Percentiles rank a stretch among this genome's conserved stretches.
These are phyloP conservation scores for Helicoverpa zea DNA, from an alignment of 1,140 invertebrate species.

Conservation along the genomic window DNA sequence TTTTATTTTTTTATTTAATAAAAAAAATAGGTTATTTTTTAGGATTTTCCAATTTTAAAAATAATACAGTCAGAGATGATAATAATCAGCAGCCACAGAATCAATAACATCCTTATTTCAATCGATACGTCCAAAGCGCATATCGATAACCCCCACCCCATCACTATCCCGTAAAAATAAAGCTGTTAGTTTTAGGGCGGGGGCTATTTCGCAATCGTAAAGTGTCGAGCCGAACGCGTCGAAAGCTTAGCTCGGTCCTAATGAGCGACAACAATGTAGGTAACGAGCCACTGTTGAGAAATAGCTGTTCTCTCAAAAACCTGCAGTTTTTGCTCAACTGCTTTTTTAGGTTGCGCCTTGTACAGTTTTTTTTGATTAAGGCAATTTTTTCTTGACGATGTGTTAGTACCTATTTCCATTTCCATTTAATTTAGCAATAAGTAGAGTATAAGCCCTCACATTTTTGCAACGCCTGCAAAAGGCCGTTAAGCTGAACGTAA, in stretches of 20 bases:
- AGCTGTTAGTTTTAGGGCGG: slow-evolving; percentile 61
- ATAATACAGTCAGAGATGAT: too few relatives aligned
- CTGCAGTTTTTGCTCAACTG: background rate
- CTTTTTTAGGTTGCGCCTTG: slow-evolving; percentile 5
- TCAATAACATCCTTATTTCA: too few relatives aligned
- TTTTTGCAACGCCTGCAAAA: too few relatives aligned
- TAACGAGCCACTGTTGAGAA: slow-evolving; percentile 24
- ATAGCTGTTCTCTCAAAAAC: background rate
- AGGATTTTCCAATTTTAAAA: too few relatives aligned
- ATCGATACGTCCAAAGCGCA: background rate
- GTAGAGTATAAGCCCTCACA: too few relatives aligned
- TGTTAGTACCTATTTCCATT: background rate
- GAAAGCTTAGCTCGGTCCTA: slow-evolving; percentile 58
- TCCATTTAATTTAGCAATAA: too few relatives aligned
- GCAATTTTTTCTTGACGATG: background rate
- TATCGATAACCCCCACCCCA: slow-evolving; percentile 26
- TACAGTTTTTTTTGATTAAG: background rate
- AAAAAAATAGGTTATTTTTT: too few relatives aligned
- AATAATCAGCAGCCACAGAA: too few relatives aligned
- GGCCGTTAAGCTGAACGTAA: too few relatives aligned
- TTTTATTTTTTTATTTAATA: too few relatives aligned
- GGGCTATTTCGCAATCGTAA: slow-evolving; percentile 68
- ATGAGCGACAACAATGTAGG: slow-evolving; percentile 61
- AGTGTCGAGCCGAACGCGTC: slow-evolving; percentile 57
- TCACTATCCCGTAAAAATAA: slow-evolving; percentile 64